phyloP scores from a whole-genome alignment of 64 coral and sea anemone species.

The Orbicella faveolata region DNA sequence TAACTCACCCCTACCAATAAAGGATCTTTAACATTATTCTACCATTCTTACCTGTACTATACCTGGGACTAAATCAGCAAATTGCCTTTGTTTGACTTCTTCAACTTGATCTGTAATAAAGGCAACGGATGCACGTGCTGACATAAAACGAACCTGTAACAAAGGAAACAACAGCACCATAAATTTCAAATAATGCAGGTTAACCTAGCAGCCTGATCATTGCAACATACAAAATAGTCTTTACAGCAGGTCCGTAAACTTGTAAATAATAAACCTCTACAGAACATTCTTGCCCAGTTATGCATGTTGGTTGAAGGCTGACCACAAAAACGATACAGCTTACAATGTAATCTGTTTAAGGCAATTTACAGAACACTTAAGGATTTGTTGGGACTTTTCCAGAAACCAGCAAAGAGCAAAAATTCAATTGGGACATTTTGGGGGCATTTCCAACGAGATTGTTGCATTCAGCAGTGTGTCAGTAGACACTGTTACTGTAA shows the following conservation, averaged over 20 bases:
- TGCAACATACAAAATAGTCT: not conserved
- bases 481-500: too few relatives aligned
- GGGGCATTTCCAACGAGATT: too few relatives aligned
- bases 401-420: too few relatives aligned
- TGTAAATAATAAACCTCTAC: not conserved
- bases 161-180: not conserved
- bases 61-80: conserved; percentile 91
- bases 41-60: conserved; percentile 69
- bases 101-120: conserved; percentile 96
- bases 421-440: too few relatives aligned
- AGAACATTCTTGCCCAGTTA: not conserved
- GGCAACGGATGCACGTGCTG: conserved; percentile 92
- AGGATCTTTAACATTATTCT: not conserved
- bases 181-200: too few relatives aligned
- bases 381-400: too few relatives aligned
- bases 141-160: conserved; percentile 81
- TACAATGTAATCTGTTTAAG: too few relatives aligned
- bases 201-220: not conserved
- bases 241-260: not conserved
- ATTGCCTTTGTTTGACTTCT: conserved; percentile 84
- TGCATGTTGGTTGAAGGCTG: too few relatives aligned
- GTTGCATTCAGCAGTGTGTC: too few relatives aligned
- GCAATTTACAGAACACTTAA: too few relatives aligned
- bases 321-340: too few relatives aligned
- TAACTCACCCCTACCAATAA: too few relatives aligned